Conservation (phyloP, 2,113 vertebrate species). For the human region GRCh38 chr19:16818001-16818500, state of each 20-base stretch:
- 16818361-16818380: neutral
- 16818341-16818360: neutral
- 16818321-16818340: neutral
- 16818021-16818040: neutral
- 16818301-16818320: neutral
- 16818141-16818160: too few species aligned
- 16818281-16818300: too few species aligned
- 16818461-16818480: neutral
- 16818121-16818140: too few species aligned
- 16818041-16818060: neutral
- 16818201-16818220: too few species aligned
- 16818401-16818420: neutral
- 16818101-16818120: neutral
- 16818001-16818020: neutral
- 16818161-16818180: too few species aligned
- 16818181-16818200: too few species aligned
- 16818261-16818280: too few species aligned
- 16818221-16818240: neutral
- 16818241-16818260: neutral
- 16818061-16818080: neutral
- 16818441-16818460: neutral
- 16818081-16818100: neutral
- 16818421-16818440: neutral
- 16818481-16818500: neutral
- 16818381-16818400: neutral